A percentile compares a stretch with the other conserved stretches of the same genome.
Evolutionary conservation across 2,797 vertebrate species (phyloP).

Genomic region (Mastacembelus armatus): DNA sequence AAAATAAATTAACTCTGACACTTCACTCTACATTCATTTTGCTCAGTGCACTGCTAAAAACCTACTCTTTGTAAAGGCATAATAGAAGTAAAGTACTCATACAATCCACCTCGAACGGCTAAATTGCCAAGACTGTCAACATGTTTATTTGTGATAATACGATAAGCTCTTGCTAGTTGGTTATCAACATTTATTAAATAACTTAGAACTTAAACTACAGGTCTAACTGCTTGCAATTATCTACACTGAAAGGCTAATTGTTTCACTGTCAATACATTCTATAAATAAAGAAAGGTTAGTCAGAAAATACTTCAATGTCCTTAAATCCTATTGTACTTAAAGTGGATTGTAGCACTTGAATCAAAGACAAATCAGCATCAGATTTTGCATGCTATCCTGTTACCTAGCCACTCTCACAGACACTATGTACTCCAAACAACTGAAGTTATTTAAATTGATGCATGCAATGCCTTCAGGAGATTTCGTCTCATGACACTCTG

Average conservation of each 20-base stretch:
- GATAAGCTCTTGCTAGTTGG: background rate
- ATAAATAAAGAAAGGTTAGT: conserved; percentile 39
- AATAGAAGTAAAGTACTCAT: background rate
- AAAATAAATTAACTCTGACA: background rate
- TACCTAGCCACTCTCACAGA: no score
- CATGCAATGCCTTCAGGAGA: background rate
- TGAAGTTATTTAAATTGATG: no score
- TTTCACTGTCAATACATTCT: conserved; percentile 1
- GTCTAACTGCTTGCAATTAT: no score
- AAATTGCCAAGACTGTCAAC: background rate
- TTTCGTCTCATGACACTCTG: background rate
- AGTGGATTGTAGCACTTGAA: conserved; percentile 21
- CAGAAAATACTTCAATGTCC: conserved; percentile 18
- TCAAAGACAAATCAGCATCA: conserved; percentile 13
- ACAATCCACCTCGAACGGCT: background rate
- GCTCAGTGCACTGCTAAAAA: background rate
- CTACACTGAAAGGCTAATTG: background rate
- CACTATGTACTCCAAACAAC: no score
- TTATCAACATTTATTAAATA: background rate
- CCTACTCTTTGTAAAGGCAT: background rate
- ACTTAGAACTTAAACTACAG: no score
- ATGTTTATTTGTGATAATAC: background rate
- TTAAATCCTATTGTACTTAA: conserved; percentile 37
- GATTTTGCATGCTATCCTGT: background rate
- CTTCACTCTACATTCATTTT: background rate